Conservation (phyloP, 1,140 invertebrate species). For the Papilio machaon region DNA sequence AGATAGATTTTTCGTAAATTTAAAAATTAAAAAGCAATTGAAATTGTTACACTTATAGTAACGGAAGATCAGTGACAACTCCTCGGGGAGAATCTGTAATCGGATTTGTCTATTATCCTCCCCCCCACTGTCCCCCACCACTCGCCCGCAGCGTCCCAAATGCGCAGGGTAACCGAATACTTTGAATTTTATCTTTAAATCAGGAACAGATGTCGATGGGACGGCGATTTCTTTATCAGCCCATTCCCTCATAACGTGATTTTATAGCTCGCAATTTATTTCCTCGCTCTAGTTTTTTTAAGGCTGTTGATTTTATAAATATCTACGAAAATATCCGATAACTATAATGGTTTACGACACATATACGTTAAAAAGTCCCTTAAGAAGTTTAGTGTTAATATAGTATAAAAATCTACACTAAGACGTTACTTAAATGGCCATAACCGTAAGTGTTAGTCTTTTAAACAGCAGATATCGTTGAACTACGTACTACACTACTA, state of each 20-base stretch:
- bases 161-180: slow-evolving; percentile 46
- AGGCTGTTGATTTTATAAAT: not conserved
- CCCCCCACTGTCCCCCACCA: slow-evolving; percentile 38
- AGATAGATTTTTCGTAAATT: not conserved
- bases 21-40: slow-evolving; percentile 17
- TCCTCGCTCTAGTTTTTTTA: not conserved
- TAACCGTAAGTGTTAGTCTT: no score
- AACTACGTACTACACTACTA: no score
- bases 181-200: slow-evolving; percentile 57
- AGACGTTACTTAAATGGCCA: no score
- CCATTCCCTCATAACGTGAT: slow-evolving; percentile 20
- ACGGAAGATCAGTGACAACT: slow-evolving; percentile 53
- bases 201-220: slow-evolving; percentile 47
- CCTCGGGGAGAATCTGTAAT: slow-evolving; percentile 68
- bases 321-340: not conserved
- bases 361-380: no score
- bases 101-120: slow-evolving; percentile 65
- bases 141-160: slow-evolving; percentile 46
- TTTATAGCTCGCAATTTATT: slow-evolving; percentile 21
- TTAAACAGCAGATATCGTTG: no score
- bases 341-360: no score
- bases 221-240: slow-evolving; percentile 27
- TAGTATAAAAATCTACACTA: no score
- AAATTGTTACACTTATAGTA: slow-evolving; percentile 52
- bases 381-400: no score